Base-by-base conservation (phyloP, 2,888 invertebrate genomes). In the Tetragonisca angustula region DNA sequence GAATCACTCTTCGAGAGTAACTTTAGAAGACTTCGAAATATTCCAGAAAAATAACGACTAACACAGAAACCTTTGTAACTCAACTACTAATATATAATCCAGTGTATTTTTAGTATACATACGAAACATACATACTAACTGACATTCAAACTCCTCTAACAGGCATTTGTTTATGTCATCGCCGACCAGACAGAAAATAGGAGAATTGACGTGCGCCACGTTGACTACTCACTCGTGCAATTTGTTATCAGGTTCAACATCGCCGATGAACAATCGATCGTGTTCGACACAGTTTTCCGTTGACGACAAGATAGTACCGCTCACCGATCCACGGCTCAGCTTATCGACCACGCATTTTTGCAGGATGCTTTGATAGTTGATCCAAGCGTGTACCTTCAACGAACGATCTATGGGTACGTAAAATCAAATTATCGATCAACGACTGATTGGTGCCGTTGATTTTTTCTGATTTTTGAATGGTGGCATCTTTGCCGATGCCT, bases 401-500 rank as follows among this genome's bases (percentile, higher is more conserved):
- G 80, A 90, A 91, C 86, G 86, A 91, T 90, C 91, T 92, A 89
- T 88, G 89, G 91, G 87, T 92, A 92, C 88, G 90, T 90, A 77
- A 88, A 84, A 84, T 80, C 68, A 74, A 83, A 84, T 87, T 73
- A 69, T 72, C 67, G 76, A 73, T 79, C 61, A 71, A 24, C 32
- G 24, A n/a, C 24, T 2, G 19, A 59, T 6, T 2, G 32, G 1
- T 43, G 21, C 2, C 32, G 9, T 4, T 2, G 32, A 32, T 32
- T 98, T 97, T 93, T 97, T 93, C 99, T 98, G 94, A 99, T 88
- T 97, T 27, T 27, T 27, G 2, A 27, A 27, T 96, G 0, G 99
- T 99, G 0, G 98, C 99, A 94, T 99, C 99, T 83, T 96, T 97
- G 0, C 99, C 99, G 15, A 97, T 98, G 0, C 98, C 99, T 86